Percentiles rank a stretch among this genome's conserved stretches.
Conservation (phyloP, 64 coral and sea anemone species). For the Dendronephthya gigantea region DNA sequence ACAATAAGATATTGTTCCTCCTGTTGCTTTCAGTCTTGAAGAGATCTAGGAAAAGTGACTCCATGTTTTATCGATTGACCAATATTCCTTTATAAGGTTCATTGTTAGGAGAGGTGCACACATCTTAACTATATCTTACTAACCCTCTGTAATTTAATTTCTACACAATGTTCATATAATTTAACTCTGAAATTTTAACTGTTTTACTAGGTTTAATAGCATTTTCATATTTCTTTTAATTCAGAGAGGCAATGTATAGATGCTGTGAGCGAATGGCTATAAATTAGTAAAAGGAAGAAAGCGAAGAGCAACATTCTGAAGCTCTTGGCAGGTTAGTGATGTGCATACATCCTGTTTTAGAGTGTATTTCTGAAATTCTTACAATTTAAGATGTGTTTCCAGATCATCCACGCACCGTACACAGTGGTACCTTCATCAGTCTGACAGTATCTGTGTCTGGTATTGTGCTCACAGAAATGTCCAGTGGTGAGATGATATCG, state of each 20-base stretch:
- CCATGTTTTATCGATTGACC: background rate
- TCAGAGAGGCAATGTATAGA: slow-evolving; percentile 74
- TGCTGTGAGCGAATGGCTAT: slow-evolving; percentile 91
- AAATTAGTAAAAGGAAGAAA: slow-evolving; percentile 81
- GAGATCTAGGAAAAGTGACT: no score
- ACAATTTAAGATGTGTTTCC: background rate
- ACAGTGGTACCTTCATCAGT: slow-evolving; percentile 50
- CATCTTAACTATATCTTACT: no score
- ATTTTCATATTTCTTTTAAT: background rate
- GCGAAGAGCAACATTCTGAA: slow-evolving; percentile 10
- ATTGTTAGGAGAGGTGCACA: no score
- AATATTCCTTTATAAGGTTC: background rate
- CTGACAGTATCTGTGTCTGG: slow-evolving; percentile 68
- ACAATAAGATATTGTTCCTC: no score
- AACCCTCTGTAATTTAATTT: no score
- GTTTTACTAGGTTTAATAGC: no score
- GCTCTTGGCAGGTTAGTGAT: slow-evolving; percentile 46
- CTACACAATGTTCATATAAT: no score
- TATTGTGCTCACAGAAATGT: slow-evolving; percentile 66
- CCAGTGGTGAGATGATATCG: slow-evolving; percentile 47
- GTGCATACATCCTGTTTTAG: no score
- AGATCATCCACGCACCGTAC: slow-evolving; percentile 23
- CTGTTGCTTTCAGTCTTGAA: no score
- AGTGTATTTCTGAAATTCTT: no score
- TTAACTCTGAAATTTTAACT: no score